A percentile compares a stretch with the other conserved stretches of the same genome.
Evolutionary conservation across 2,113 vertebrate species (phyloP).

Genomic region (Platichthys flesus): DNA sequence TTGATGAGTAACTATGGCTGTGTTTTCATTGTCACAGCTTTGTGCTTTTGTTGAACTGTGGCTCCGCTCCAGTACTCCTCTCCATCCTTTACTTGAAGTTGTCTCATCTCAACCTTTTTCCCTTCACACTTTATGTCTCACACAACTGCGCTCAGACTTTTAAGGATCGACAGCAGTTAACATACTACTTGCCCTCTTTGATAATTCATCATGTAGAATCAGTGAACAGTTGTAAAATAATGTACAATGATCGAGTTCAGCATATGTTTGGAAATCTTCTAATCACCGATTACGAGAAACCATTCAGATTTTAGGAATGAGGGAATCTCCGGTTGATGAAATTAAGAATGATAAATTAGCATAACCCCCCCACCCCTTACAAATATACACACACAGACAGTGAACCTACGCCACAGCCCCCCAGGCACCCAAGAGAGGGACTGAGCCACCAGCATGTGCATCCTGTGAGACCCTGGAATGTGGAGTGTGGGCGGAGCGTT

Average conservation of each 20-base stretch:
- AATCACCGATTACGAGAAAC: background rate
- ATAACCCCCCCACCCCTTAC: conserved; percentile 27
- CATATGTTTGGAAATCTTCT: background rate
- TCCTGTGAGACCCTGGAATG: conserved; percentile 76
- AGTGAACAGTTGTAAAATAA: background rate
- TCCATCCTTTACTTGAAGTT: conserved; percentile 47
- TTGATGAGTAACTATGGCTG: conserved; percentile 73
- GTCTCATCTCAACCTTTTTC: conserved; percentile 31
- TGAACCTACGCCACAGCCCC: conserved; percentile 35
- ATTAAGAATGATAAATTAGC: conserved; percentile 60
- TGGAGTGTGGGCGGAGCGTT: conserved; percentile 81
- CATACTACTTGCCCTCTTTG: background rate
- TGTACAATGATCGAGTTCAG: background rate
- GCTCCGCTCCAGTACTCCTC: conserved; percentile 60
- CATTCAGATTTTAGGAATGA: conserved; percentile 12
- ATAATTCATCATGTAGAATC: background rate
- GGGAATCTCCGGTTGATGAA: conserved; percentile 37
- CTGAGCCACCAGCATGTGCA: conserved; percentile 71
- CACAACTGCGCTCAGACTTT: conserved; percentile 14
- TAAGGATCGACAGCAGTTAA: conserved; percentile 24
- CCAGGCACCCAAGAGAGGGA: conserved; percentile 59
- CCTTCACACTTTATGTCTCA: conserved; percentile 45
- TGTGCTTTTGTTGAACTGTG: conserved; percentile 71
- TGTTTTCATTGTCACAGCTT: conserved; percentile 69
- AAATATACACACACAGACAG: conserved; percentile 41